phyloP scores from a whole-genome alignment of 2,113 vertebrate species.

The Scartelaos histophorus region DNA sequence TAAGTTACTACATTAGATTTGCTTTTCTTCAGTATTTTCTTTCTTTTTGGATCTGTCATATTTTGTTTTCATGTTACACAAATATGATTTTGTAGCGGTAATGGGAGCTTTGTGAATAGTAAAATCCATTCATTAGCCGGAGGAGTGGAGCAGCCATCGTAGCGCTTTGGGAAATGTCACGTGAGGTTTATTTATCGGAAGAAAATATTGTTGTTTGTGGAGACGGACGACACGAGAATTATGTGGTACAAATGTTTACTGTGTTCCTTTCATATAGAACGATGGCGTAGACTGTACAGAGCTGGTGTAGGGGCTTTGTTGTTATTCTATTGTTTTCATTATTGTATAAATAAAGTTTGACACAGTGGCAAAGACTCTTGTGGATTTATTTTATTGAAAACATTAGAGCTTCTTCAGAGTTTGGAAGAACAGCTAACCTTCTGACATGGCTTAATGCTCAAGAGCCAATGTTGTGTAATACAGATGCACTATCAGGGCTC shows the following conservation, averaged over 20 bases:
- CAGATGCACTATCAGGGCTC: too few relatives aligned
- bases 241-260: slow-evolving; percentile 32
- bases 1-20: slow-evolving; percentile 56
- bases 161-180: slow-evolving; percentile 16
- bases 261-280: neutral
- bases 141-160: slow-evolving; percentile 10
- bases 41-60: neutral
- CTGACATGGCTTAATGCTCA: too few relatives aligned
- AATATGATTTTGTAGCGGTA: neutral
- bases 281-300: neutral
- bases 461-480: too few relatives aligned
- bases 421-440: too few relatives aligned
- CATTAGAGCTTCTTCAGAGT: too few relatives aligned
- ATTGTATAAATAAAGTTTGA: too few relatives aligned
- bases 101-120: neutral
- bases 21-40: slow-evolving; percentile 18
- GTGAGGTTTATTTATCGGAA: slow-evolving; percentile 27
- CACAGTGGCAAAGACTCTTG: too few relatives aligned
- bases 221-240: slow-evolving; percentile 54
- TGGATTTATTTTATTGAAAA: too few relatives aligned
- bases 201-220: slow-evolving; percentile 37
- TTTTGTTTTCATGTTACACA: slow-evolving; percentile 29
- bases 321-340: too few relatives aligned
- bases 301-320: neutral
- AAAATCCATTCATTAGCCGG: slow-evolving; percentile 14